Percentiles rank a stretch among this genome's conserved stretches.
These are phyloP conservation scores for Cyprinodon brontotheroides DNA, from an alignment of 2,113 vertebrate genomes.

Conservation along the genomic window DNA sequence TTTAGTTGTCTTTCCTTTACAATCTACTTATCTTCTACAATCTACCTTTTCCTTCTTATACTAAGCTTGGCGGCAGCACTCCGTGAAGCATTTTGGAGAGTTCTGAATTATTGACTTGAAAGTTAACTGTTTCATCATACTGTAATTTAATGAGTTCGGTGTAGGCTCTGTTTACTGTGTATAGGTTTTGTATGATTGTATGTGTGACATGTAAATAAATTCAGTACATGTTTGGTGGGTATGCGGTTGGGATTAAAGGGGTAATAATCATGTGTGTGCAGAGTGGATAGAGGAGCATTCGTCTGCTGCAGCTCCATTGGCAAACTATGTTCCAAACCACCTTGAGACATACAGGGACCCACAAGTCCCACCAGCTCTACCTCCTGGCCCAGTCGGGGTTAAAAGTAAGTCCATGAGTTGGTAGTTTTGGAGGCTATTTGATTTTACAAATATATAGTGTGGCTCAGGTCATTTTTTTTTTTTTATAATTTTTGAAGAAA, in stretches of 20 bases:
- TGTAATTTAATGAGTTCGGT: slow-evolving; percentile 6
- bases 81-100: neutral
- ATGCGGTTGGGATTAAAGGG: slow-evolving; percentile 15
- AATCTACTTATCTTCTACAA: neutral
- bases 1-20: neutral
- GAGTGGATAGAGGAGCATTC: slow-evolving; percentile 97
- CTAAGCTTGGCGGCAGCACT: neutral
- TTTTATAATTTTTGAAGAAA: neutral
- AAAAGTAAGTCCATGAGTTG: slow-evolving; percentile 71
- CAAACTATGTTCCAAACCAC: slow-evolving; percentile 88
- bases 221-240: slow-evolving; percentile 1
- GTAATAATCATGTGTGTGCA: slow-evolving; percentile 57
- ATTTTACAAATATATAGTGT: neutral
- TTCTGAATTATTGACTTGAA: neutral
- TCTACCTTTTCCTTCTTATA: neutral
- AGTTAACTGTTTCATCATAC: neutral
- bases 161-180: slow-evolving; percentile 34
- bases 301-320: slow-evolving; percentile 85
- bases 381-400: slow-evolving; percentile 69
- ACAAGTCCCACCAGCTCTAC: slow-evolving; percentile 70
- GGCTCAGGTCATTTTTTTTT: neutral
- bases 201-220: slow-evolving; percentile 38
- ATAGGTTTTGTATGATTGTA: slow-evolving; percentile 20
- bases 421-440: neutral
- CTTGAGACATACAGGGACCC: slow-evolving; percentile 91